Base-by-base conservation (phyloP, 2,888 invertebrate species). In the Ormyrus thymus region DNA sequence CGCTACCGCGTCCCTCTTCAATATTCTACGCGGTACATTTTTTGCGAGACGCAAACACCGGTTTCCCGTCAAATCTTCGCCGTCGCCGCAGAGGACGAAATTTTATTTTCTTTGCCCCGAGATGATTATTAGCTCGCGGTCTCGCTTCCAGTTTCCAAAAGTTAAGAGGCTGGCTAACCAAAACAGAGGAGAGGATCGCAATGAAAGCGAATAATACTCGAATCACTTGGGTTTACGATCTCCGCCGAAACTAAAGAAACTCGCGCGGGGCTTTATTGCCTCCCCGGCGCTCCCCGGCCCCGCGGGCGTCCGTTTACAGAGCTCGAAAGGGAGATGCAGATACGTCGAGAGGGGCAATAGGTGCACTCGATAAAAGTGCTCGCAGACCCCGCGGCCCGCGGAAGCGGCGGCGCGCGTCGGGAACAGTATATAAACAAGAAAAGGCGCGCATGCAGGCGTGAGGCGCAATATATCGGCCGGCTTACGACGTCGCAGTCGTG, bases 81-180 rank as follows among this genome's bases (percentile, higher is more conserved):
- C n/a, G n/a, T n/a, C 3, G 4, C 7, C 10, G 2, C 51, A n/a
- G 13, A 55, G 5, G n/a, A n/a, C 55, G 5, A n/a, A 10, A 11
- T 55, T n/a, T 55, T 55, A 7, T 55, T 55, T 55, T 11, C 8
- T 51, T 51, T 51, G 6, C 11, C 11, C 51, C 6, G 2, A 2
- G 9, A 10, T 51, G 8, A 51, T 51, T 51, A 51, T 8, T 51
- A 51, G 9, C 1, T 51, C 56, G 55, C 69, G 69, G 55, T n/a
- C 48, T 8, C 45, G 53, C 29, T 11, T 72, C 62, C 55, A 15
- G 59, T 66, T n/a, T 15, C 46, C 50, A 7, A 58, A 58, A 43
- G 69, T 53, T 46, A 76, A 56, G 76, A 51, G 64, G 58, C 62
- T 64, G 76, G 76, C 55, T 62, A 55, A 69, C 69, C 69, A 69